Percentiles rank a stretch among this genome's conserved stretches.
phyloP scores from a whole-genome alignment of 1,140 invertebrate species.

The Drosophila carrolli region DNA sequence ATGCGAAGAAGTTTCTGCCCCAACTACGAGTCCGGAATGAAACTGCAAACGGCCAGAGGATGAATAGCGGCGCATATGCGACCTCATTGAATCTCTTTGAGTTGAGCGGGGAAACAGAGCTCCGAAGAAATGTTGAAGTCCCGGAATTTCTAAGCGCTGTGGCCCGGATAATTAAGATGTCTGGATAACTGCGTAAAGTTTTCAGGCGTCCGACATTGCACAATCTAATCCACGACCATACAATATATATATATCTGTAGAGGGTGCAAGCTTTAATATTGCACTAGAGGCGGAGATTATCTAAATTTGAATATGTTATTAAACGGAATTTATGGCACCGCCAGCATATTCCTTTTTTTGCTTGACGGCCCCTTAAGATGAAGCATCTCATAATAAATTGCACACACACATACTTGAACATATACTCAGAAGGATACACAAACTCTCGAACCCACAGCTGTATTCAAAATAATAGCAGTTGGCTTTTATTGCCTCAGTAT shows the following conservation, averaged over 20 bases:
- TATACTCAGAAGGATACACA: conserved; percentile 1
- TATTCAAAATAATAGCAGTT: not conserved
- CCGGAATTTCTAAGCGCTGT: conserved; percentile 19
- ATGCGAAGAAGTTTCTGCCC: conserved; percentile 20
- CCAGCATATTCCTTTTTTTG: conserved; percentile 26
- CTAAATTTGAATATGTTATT: conserved; percentile 79
- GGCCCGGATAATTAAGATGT: conserved; percentile 30
- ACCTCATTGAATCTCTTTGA: conserved; percentile 6
- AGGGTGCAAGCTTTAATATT: conserved; percentile 41
- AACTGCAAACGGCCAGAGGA: conserved; percentile 20
- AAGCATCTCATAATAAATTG: conserved; percentile 58
- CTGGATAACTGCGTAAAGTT: conserved; percentile 27
- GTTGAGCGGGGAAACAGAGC: conserved; percentile 5
- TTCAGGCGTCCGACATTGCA: conserved; percentile 13
- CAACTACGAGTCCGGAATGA: conserved; percentile 34
- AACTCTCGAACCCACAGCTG: not conserved
- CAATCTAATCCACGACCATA: conserved; percentile 2
- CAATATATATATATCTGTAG: conserved; percentile 5
- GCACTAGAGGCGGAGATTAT: conserved; percentile 59
- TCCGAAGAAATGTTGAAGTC: conserved; percentile 16
- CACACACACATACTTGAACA: conserved; percentile 1
- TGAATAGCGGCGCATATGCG: conserved; percentile 9
- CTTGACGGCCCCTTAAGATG: conserved; percentile 30
- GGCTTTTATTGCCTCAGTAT: too few relatives aligned
- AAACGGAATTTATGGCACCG: conserved; percentile 64